phyloP scores from a whole-genome alignment of 2,113 vertebrate species.

The Trogon surrucura region DNA sequence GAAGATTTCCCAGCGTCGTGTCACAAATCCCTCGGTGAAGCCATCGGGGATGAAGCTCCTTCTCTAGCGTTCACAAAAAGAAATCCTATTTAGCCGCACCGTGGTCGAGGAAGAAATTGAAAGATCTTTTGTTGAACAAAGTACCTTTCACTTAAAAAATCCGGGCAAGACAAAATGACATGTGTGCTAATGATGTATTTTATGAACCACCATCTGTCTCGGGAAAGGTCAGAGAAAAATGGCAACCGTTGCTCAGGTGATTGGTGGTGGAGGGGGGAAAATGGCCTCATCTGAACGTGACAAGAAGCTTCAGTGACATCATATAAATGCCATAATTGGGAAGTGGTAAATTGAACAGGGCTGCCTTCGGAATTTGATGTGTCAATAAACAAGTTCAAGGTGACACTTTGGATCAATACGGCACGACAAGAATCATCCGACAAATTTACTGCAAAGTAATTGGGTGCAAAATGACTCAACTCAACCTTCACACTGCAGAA shows the following conservation, averaged over 20 bases:
- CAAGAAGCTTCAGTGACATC: slow-evolving; percentile 91
- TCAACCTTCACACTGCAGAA: slow-evolving; percentile 88
- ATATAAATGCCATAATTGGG: slow-evolving; percentile 99
- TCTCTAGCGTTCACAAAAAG: neutral
- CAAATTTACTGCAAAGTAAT: slow-evolving; percentile 99
- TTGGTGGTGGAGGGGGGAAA: slow-evolving; percentile 73
- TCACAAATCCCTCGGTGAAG: accelerated
- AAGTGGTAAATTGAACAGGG: slow-evolving; percentile 91
- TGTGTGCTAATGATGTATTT: slow-evolving; percentile 86
- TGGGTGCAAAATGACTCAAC: slow-evolving; percentile 94
- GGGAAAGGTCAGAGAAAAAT: slow-evolving; percentile 88
- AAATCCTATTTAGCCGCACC: slow-evolving; percentile 44
- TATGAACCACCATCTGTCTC: slow-evolving; percentile 85
- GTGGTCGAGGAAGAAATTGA: slow-evolving; percentile 50
- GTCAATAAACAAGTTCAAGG: slow-evolving; percentile 99
- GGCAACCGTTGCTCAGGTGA: slow-evolving; percentile 76
- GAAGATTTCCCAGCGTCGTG: neutral
- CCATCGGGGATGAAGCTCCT: neutral
- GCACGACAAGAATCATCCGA: slow-evolving; percentile 96
- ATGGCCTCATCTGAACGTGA: slow-evolving; percentile 84
- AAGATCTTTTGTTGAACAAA: slow-evolving; percentile 83
- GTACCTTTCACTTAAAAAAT: slow-evolving; percentile 80
- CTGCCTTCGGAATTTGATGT: slow-evolving; percentile 91
- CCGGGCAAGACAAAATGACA: slow-evolving; percentile 80
- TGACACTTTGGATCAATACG: slow-evolving; percentile 97